These are phyloP conservation scores for Drosophila takahashii DNA, from an alignment of 1,140 invertebrate genomes.

Conservation along the genomic window DNA sequence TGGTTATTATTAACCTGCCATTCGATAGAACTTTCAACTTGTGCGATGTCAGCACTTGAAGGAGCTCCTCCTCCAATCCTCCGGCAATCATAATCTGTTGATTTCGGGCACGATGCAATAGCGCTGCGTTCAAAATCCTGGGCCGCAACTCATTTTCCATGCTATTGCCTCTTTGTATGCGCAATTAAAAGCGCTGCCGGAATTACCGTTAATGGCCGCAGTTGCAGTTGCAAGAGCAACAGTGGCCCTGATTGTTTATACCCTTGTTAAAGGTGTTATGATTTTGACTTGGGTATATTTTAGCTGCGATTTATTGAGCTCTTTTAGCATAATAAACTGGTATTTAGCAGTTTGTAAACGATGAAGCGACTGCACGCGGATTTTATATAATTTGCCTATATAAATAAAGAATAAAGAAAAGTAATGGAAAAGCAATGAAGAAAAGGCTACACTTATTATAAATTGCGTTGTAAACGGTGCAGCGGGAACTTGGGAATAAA, in stretches of 20 bases:
- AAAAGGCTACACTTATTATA: too few species aligned
- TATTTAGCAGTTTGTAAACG: too few species aligned
- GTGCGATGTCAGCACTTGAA: conserved; percentile 6
- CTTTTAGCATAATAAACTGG: too few species aligned
- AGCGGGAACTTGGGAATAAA: too few species aligned
- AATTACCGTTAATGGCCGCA: conserved; percentile 77
- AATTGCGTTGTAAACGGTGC: too few species aligned
- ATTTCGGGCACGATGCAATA: conserved; percentile 14
- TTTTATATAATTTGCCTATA: too few species aligned
- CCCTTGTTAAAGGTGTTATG: background rate
- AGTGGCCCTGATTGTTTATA: conserved; percentile 24
- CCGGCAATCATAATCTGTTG: conserved; percentile 26
- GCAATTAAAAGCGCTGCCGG: conserved; percentile 79
- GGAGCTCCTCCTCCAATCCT: background rate
- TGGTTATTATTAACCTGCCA: background rate
- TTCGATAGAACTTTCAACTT: background rate
- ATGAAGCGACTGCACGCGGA: too few species aligned
- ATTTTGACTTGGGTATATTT: background rate
- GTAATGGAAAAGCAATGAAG: too few species aligned
- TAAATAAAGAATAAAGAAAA: too few species aligned
- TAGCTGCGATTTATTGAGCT: too few species aligned
- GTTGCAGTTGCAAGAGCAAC: conserved; percentile 49
- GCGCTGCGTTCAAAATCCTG: conserved; percentile 29
- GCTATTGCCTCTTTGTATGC: conserved; percentile 62
- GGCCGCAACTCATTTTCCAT: conserved; percentile 65